Percentiles rank a stretch among this genome's conserved stretches.
phyloP scores from a whole-genome alignment of 2,113 vertebrate species.

The Porphyrio hochstetteri region DNA sequence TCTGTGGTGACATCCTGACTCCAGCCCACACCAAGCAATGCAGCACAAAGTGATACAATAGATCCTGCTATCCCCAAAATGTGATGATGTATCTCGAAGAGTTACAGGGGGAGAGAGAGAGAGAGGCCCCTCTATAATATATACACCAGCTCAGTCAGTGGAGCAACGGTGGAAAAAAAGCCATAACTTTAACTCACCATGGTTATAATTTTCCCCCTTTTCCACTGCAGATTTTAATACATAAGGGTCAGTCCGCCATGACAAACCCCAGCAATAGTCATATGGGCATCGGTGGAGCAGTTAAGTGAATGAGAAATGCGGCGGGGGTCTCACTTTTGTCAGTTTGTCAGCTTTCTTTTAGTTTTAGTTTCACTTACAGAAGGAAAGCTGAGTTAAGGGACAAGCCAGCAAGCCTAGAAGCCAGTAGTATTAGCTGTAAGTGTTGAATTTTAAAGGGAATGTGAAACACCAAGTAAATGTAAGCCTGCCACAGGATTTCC shows the following conservation, averaged over 20 bases:
- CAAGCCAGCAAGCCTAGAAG: not conserved
- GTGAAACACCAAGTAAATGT: not conserved
- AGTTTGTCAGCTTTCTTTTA: not conserved
- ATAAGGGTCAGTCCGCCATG: not conserved
- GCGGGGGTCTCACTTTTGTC: not conserved
- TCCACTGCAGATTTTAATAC: not conserved
- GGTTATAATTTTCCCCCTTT: not conserved
- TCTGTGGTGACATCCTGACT: slow-evolving; percentile 25
- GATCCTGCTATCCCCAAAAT: not conserved
- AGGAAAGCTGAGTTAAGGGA: not conserved
- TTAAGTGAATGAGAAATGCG: not conserved
- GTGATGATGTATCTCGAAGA: rapidly evolving
- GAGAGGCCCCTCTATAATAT: not conserved
- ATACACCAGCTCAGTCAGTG: not conserved
- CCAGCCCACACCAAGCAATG: not conserved
- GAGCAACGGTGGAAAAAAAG: not conserved
- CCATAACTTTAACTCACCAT: not conserved
- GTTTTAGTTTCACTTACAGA: not conserved
- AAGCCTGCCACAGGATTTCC: not conserved
- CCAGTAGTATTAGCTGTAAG: not conserved
- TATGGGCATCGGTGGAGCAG: not conserved
- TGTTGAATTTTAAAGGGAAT: not conserved
- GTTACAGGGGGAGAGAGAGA: not conserved
- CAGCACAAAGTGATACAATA: not conserved
- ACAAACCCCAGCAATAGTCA: not conserved